Percentiles rank a stretch among this genome's conserved stretches.
Evolutionary conservation across 2,113 vertebrate species (phyloP).

Genomic region (Megaleporinus macrocephalus): DNA sequence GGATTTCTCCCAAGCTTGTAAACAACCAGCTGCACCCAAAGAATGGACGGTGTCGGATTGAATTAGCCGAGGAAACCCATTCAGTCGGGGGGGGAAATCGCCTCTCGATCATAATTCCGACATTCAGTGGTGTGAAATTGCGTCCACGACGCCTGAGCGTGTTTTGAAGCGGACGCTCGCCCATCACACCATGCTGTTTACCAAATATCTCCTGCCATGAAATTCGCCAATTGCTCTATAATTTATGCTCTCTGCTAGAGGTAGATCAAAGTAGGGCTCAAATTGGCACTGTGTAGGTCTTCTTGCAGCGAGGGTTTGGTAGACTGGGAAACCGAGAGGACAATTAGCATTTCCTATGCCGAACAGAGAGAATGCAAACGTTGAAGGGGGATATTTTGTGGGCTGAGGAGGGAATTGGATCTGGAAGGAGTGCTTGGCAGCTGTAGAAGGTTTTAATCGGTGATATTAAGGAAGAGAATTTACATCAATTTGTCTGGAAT

Average conservation of each 20-base stretch:
- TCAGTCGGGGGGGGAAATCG: background rate
- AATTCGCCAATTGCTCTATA: slow-evolving; percentile 39
- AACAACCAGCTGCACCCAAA: slow-evolving; percentile 15
- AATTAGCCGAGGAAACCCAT: slow-evolving; percentile 36
- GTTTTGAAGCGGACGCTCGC: slow-evolving; percentile 8
- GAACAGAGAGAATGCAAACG: slow-evolving; percentile 11
- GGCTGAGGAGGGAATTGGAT: background rate
- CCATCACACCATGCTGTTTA: slow-evolving; percentile 37
- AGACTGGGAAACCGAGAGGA: slow-evolving; percentile 22
- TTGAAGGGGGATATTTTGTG: background rate
- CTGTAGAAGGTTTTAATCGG: background rate
- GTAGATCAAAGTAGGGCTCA: slow-evolving; percentile 46
- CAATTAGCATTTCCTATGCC: slow-evolving; percentile 34
- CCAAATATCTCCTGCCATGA: slow-evolving; percentile 44
- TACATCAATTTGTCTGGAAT: background rate
- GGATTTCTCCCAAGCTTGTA: slow-evolving; percentile 8
- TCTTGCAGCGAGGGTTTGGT: slow-evolving; percentile 34
- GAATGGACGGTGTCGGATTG: background rate
- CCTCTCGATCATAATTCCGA: background rate
- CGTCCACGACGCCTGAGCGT: slow-evolving; percentile 18
- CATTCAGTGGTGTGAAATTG: slow-evolving; percentile 25
- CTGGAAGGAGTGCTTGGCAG: background rate
- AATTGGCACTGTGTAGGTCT: slow-evolving; percentile 45
- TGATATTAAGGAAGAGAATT: background rate
- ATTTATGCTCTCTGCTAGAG: slow-evolving; percentile 30